A percentile compares a stretch with the other conserved stretches of the same genome.
phyloP scores from a whole-genome alignment of 2,113 vertebrate species.

The Philantomba maxwellii region DNA sequence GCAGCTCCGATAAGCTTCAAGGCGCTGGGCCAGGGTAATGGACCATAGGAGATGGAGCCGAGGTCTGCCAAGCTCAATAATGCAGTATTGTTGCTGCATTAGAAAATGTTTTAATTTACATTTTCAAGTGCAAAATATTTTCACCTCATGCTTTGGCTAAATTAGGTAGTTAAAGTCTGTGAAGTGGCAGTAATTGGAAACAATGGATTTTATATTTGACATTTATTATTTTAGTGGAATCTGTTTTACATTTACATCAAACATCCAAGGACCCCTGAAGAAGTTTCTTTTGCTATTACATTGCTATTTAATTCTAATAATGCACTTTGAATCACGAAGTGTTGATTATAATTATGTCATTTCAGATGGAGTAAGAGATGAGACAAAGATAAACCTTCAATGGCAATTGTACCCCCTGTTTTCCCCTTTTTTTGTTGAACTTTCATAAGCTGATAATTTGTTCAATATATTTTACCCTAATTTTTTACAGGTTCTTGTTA shows the following conservation, averaged over 20 bases:
- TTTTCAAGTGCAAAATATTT: constrained; percentile 68
- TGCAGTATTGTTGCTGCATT: constrained; percentile 36
- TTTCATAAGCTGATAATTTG: constrained; percentile 26
- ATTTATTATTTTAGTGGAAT: constrained; percentile 66
- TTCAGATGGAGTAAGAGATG: constrained; percentile 39
- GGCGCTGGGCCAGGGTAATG: constrained; percentile 62
- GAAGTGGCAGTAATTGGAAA: constrained; percentile 57
- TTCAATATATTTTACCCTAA: not conserved
- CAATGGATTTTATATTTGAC: constrained; percentile 65
- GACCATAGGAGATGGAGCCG: constrained; percentile 34
- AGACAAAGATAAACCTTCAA: constrained; percentile 1
- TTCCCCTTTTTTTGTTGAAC: not conserved
- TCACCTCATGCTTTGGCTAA: constrained; percentile 30
- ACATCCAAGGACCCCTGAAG: constrained; percentile 66
- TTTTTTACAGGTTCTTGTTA: not conserved
- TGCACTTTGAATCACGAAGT: constrained; percentile 7
- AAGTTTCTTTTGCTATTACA: constrained; percentile 59
- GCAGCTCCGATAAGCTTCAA: constrained; percentile 62
- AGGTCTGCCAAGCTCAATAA: constrained; percentile 67
- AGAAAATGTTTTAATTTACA: constrained; percentile 73
- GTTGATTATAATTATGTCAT: constrained; percentile 50
- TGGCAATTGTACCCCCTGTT: not conserved
- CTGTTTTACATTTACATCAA: constrained; percentile 69
- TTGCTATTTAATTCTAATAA: constrained; percentile 61
- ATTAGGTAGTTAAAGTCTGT: constrained; percentile 60